These are phyloP conservation scores for Bacillus rossius DNA, from an alignment of 1,140 invertebrate species.

Conservation along the genomic window DNA sequence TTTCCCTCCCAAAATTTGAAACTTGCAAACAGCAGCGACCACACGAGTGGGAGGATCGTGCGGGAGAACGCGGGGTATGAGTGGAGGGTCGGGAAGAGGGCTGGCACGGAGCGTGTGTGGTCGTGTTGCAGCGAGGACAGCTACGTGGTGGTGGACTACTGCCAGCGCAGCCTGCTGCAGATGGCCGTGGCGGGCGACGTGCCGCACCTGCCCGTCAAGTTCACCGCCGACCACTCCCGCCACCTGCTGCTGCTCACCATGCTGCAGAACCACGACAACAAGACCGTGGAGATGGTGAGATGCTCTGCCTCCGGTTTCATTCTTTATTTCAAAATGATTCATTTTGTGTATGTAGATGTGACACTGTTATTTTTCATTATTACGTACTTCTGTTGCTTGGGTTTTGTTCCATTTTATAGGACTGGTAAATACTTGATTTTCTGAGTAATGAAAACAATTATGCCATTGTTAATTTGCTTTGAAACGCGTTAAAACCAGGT, in stretches of 20 bases:
- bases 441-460: no score
- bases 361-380: not conserved
- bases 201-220: constrained; percentile 26
- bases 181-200: constrained; percentile 52
- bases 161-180: constrained; percentile 71
- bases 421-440: no score
- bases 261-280: constrained; percentile 73
- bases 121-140: constrained; percentile 62
- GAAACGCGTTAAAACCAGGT: no score
- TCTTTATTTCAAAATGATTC: not conserved
- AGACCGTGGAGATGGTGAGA: constrained; percentile 70
- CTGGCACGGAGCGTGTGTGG: no score
- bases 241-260: constrained; percentile 74
- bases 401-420: no score
- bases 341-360: not conserved
- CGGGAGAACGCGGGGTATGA: no score
- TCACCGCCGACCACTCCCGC: not conserved
- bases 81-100: no score
- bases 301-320: constrained; percentile 44
- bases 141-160: constrained; percentile 73
- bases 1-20: no score
- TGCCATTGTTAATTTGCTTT: not conserved
- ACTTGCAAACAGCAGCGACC: no score
- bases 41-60: no score
- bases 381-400: not conserved